phyloP scores from a whole-genome alignment of 2,797 vertebrate genomes.

The Lacerta viridis region DNA sequence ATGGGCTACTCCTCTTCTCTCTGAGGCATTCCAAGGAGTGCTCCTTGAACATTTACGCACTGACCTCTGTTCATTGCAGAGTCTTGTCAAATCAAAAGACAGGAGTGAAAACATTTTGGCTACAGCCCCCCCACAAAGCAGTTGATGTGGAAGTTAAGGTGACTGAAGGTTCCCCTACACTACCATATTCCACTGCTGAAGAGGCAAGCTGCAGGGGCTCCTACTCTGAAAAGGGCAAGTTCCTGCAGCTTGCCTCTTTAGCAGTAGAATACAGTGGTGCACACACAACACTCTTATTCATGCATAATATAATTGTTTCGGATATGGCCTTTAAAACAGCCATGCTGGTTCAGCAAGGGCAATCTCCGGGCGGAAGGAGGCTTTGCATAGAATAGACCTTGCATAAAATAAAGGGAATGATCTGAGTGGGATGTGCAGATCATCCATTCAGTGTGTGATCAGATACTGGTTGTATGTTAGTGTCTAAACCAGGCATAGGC shows the following conservation, averaged over 20 bases:
- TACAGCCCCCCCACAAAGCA: not conserved
- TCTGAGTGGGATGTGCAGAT: not conserved
- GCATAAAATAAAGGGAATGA: not conserved
- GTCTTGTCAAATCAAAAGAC: constrained; percentile 10
- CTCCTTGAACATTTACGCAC: not conserved
- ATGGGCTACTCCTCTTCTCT: not conserved
- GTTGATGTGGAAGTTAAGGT: not conserved
- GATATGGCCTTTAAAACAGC: not conserved
- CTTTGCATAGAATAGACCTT: not conserved
- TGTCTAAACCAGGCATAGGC: not conserved
- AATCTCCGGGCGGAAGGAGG: not conserved
- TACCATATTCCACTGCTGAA: no score
- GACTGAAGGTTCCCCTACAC: not conserved
- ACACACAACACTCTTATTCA: not conserved
- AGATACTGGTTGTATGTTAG: not conserved
- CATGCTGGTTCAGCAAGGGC: not conserved
- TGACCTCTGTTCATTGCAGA: not conserved
- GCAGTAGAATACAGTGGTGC: not conserved
- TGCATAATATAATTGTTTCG: not conserved
- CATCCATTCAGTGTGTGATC: not conserved
- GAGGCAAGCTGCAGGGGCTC: not conserved
- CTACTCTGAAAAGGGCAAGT: not conserved
- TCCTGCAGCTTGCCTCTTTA: not conserved
- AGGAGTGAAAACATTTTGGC: not conserved
- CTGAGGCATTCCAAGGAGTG: accelerated